phyloP scores from a whole-genome alignment of 2,888 invertebrate species.

The Leptinotarsa haldemani region DNA sequence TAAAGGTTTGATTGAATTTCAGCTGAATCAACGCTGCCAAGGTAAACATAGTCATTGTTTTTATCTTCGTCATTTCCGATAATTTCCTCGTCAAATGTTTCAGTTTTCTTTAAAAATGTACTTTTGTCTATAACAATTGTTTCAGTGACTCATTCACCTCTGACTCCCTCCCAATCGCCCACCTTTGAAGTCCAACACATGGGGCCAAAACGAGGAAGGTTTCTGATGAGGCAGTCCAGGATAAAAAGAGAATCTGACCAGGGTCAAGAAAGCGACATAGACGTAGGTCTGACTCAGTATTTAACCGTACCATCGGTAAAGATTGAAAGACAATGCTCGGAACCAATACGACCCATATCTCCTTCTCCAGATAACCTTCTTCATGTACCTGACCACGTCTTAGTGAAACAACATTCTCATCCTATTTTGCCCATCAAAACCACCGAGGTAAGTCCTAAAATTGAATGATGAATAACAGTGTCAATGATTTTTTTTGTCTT shows the following conservation, averaged over 20 bases:
- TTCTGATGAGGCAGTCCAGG: slow-evolving; percentile 75
- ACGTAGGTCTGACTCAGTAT: slow-evolving; percentile 59
- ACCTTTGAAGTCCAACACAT: slow-evolving; percentile 55
- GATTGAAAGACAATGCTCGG: slow-evolving; percentile 71
- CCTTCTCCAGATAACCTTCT: slow-evolving; percentile 69
- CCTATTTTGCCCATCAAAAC: slow-evolving; percentile 73
- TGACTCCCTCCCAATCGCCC: slow-evolving; percentile 37
- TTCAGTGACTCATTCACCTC: slow-evolving; percentile 56
- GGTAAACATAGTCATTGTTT: too few relatives aligned
- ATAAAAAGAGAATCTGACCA: slow-evolving; percentile 75
- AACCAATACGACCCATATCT: slow-evolving; percentile 69
- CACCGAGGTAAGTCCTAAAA: slow-evolving; percentile 50
- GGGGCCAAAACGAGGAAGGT: slow-evolving; percentile 73
- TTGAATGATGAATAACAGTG: too few relatives aligned
- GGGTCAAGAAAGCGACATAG: slow-evolving; percentile 64
- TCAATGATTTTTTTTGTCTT: too few relatives aligned
- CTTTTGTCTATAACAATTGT: neutral
- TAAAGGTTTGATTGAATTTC: too few relatives aligned
- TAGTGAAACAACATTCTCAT: slow-evolving; percentile 77
- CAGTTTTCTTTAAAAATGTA: too few relatives aligned
- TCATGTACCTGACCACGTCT: slow-evolving; percentile 70
- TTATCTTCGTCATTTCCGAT: too few relatives aligned
- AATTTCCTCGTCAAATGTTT: too few relatives aligned
- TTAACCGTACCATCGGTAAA: slow-evolving; percentile 65
- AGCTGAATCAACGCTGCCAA: too few relatives aligned